phyloP scores from a whole-genome alignment of 37 sponge, comb jelly and placozoan species.

The Haliclona indistincta region DNA sequence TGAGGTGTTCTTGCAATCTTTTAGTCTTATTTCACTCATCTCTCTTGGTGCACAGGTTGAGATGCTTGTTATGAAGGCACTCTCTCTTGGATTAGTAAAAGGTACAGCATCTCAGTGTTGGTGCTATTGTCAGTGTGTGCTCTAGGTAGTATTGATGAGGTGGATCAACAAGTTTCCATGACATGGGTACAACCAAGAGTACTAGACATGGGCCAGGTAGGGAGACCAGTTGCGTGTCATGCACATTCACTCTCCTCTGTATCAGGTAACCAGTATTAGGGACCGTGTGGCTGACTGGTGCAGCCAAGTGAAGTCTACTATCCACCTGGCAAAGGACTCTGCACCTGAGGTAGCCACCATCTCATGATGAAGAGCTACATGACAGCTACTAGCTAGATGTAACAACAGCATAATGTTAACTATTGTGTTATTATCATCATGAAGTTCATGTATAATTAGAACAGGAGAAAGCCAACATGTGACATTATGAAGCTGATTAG shows the following conservation, averaged over 20 bases:
- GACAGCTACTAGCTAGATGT: no score
- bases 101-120: slow-evolving; percentile 23
- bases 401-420: slow-evolving; percentile 25
- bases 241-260: not conserved
- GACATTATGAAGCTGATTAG: no score
- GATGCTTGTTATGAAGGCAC: slow-evolving; percentile 86
- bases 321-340: slow-evolving; percentile 46
- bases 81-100: slow-evolving; percentile 81
- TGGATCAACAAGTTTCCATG: slow-evolving; percentile 72
- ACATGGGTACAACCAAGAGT: slow-evolving; percentile 96
- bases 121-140: not conserved
- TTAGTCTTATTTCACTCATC: not conserved
- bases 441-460: no score
- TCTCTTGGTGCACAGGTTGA: slow-evolving; percentile 67
- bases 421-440: no score
- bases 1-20: slow-evolving; percentile 11
- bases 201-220: slow-evolving; percentile 77
- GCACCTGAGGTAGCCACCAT: slow-evolving; percentile 52
- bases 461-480: no score
- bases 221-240: not conserved
- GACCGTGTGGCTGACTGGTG: slow-evolving; percentile 59
- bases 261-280: slow-evolving; percentile 42
- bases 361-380: no score
- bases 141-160: slow-evolving; percentile 76
- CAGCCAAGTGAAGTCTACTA: slow-evolving; percentile 51